A percentile compares a stretch with the other conserved stretches of the same genome.
Conservation (phyloP, 2,113 vertebrate genomes). For the Lophotis ruficrista region DNA sequence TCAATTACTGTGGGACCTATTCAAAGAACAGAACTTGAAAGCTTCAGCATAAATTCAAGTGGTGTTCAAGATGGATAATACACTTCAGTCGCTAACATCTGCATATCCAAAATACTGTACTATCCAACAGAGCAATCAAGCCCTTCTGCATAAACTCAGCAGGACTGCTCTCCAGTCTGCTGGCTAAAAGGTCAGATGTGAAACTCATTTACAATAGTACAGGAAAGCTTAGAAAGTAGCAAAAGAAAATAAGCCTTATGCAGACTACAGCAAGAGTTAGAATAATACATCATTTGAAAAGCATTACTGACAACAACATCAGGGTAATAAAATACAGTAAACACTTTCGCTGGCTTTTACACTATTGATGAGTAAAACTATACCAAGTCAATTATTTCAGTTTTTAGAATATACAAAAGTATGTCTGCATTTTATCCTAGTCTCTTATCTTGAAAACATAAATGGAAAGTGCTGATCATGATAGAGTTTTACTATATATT, state of each 20-base stretch:
- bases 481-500: neutral
- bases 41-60: constrained; percentile 28
- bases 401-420: neutral
- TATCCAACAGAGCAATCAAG: constrained; percentile 17
- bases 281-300: neutral
- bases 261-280: neutral
- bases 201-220: neutral
- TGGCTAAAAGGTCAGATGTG: constrained; percentile 40
- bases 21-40: constrained; percentile 27
- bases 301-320: neutral
- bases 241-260: neutral
- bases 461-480: neutral
- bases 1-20: constrained; percentile 30
- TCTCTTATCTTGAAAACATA: neutral
- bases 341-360: neutral
- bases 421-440: neutral
- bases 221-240: neutral
- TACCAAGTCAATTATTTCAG: neutral
- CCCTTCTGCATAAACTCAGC: neutral
- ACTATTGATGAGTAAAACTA: neutral
- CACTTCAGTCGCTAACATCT: constrained; percentile 4
- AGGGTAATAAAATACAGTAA: neutral
- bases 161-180: constrained; percentile 3
- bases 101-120: constrained; percentile 38
- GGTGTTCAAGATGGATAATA: constrained; percentile 15